Base-by-base conservation (phyloP, 2,888 invertebrate genomes). In the Aspidapion aeneum region DNA sequence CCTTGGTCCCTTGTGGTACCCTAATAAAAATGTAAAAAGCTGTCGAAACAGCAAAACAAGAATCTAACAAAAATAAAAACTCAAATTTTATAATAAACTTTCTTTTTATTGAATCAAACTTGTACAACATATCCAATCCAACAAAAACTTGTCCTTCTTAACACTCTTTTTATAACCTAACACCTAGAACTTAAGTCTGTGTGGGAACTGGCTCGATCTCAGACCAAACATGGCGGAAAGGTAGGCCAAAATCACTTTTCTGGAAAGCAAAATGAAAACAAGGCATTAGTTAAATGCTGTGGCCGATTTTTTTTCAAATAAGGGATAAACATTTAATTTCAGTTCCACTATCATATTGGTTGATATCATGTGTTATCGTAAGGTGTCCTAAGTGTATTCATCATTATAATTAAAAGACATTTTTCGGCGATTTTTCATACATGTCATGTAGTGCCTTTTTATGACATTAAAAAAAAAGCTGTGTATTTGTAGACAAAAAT, bases 121-220 rank as follows among this genome's bases (percentile, higher is more conserved):
- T 69, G 67, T 65, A 64, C 64, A 72, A 72, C 68, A 71, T 58
- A 64, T 63, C 66, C 69, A 72, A 35, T 35, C 69, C 74, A 74
- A 77, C 73, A 76, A 75, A 74, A 49, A 57, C 70, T 71, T 71
- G 70, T 61, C n/a, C n/a, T n/a, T n/a, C 69, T 64, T 68, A 63
- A 64, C 77, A 75, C 76, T 72, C 12, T 35, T n/a, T n/a, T n/a
- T n/a, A n/a, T 35, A 35, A 35, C 35, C 12, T 35, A 35, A 7
- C 35, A 35, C 35, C 86, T 93, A 99, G 86, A 98, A 99, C 79
- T 89, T 89, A 90, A 99, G 88, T 81, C 94, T 89, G 84, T 99
- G 99, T 69, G 99, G 97, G 82, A 87, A 96, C 82, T 98, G 95
- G 80, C 93, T 93, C 78, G 94, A 96, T 77, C 91, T 87, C 71